Evolutionary conservation across 2,113 vertebrate species (phyloP), one percentile per base, ranked within the genome.

Genomic region (Brienomyrus brachyistius): DNA sequence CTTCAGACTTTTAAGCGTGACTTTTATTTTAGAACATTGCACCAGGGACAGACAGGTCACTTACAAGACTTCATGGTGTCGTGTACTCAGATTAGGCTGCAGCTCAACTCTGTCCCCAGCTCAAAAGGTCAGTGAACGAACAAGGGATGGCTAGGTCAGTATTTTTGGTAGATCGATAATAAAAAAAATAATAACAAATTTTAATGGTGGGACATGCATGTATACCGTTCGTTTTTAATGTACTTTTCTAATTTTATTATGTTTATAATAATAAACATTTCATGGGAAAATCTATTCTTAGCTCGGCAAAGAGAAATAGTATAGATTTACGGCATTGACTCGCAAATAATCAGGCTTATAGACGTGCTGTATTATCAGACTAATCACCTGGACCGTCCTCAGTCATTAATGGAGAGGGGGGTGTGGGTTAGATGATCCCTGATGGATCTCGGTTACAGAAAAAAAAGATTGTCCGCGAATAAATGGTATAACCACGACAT

Each of bases 401-500:
- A 40, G 74, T 80, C 74, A 80, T 80, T 43, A 80, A 80, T 15
- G 74, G 35, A 80, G 35, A 35, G 9, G 10, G 62, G 74, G 15
- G 35, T 35, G 74, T 15, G 35, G 35, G 62, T 70, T 70, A 31
- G 5, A 70, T 70, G 13, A 43, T 80, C 43, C 35, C 13, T 80
- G 15, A 80, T 43, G 35, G 5, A 43, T 80, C 74, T 80, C 35
- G 35, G 74, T 17, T 43, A 40, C 31, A 40, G 15, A 35, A 6
- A 43, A 77, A 80, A 77, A 80, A 5, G 15, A 43, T 19, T 80
- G 19, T 5, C 35, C 19, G 31, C 74, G 5, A 80, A 35, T 40
- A 77, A 40, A 43, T 10, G 10, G 62, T 11, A 70, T 31, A 31
- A 70, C 62, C 19, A 35, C 47, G n/a, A 50, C 83, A 51, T 95